phyloP scores from a whole-genome alignment of 2,797 vertebrate genomes.

The Characodon lateralis region DNA sequence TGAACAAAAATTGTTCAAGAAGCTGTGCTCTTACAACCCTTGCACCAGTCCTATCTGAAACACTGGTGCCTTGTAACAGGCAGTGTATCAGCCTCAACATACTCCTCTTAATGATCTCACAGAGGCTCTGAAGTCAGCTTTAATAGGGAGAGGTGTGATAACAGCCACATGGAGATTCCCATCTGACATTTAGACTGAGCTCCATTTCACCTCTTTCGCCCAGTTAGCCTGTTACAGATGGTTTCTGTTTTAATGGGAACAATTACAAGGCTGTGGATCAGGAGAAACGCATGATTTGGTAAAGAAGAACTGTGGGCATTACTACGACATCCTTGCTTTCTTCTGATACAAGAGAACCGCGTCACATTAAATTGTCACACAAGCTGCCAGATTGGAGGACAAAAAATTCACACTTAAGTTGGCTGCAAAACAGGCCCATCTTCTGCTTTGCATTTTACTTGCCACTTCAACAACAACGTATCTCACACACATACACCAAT shows the following conservation, averaged over 20 bases:
- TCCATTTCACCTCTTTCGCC: conserved; percentile 51
- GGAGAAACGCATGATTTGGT: conserved; percentile 42
- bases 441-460: conserved; percentile 65
- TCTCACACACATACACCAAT: conserved; percentile 74
- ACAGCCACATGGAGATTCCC: conserved; percentile 60
- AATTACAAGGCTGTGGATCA: conserved; percentile 47
- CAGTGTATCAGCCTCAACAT: conserved; percentile 35
- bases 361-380: conserved; percentile 17
- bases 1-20: conserved; percentile 32
- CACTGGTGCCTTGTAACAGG: conserved; percentile 40
- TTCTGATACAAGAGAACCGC: conserved; percentile 3
- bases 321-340: neutral
- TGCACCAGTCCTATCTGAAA: conserved; percentile 34
- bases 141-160: conserved; percentile 71
- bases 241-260: conserved; percentile 55
- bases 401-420: conserved; percentile 17
- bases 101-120: conserved; percentile 61
- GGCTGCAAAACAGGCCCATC: conserved; percentile 26
- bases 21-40: conserved; percentile 26
- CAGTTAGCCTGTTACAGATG: conserved; percentile 45
- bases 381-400: conserved; percentile 19
- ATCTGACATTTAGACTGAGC: conserved; percentile 61
- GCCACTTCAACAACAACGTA: conserved; percentile 58
- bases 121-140: conserved; percentile 50
- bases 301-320: conserved; percentile 19